These are phyloP conservation scores for Drosophila nigrodunni DNA, from an alignment of 1,140 invertebrate genomes.

Conservation along the genomic window DNA sequence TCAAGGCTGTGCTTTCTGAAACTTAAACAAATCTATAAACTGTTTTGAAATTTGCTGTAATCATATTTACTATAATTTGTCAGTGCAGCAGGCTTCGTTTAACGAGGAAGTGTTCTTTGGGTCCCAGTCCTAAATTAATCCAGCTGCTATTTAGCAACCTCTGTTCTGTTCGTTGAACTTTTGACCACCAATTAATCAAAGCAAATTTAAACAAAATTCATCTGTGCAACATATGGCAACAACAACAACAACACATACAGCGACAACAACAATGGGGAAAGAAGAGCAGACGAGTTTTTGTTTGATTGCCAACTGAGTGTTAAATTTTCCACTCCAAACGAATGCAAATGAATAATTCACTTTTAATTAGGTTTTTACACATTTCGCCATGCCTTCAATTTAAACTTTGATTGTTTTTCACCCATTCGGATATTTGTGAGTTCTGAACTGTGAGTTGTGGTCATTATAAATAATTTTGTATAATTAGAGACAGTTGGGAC, in stretches of 20 bases:
- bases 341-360: slow-evolving; percentile 77
- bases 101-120: background rate
- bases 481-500: slow-evolving; percentile 81
- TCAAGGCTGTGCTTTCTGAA: background rate
- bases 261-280: background rate
- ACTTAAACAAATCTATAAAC: background rate
- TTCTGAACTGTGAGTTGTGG: slow-evolving; percentile 32
- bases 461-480: slow-evolving; percentile 82
- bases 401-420: slow-evolving; percentile 47
- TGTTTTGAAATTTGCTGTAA: background rate
- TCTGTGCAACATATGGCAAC: slow-evolving; percentile 75
- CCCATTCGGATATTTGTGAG: background rate
- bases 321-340: slow-evolving; percentile 32
- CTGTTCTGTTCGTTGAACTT: slow-evolving; percentile 70
- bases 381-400: slow-evolving; percentile 51
- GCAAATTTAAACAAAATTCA: slow-evolving; percentile 78
- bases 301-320: slow-evolving; percentile 44
- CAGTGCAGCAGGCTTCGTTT: background rate
- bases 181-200: slow-evolving; percentile 82
- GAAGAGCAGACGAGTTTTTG: slow-evolving; percentile 71
- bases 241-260: slow-evolving; percentile 23
- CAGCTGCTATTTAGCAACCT: slow-evolving; percentile 45
- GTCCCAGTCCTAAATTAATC: slow-evolving; percentile 6
- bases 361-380: slow-evolving; percentile 82
- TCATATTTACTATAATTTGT: background rate